Evolutionary conservation across 2,888 invertebrate species (phyloP).

Genomic region (Tetranychus truncatus): DNA sequence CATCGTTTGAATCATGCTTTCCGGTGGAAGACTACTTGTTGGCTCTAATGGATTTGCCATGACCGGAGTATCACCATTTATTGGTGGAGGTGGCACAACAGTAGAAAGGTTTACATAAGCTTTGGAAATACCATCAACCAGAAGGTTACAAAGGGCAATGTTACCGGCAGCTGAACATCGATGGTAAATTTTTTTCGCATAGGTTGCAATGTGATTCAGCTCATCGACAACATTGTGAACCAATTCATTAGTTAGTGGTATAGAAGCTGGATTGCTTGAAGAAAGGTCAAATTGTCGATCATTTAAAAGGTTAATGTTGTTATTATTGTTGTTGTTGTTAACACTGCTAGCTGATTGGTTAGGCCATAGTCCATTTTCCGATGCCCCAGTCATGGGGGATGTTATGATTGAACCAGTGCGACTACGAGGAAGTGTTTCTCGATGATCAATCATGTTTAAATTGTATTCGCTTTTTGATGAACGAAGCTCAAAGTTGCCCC

Average conservation of each 20-base stretch:
- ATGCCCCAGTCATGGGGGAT: background rate
- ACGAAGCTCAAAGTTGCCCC: constrained; percentile 19
- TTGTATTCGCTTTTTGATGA: constrained; percentile 24
- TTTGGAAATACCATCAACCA: constrained; percentile 18
- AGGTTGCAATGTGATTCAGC: constrained; percentile 41
- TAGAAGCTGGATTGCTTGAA: constrained; percentile 18
- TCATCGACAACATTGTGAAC: constrained; percentile 28
- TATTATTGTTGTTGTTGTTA: background rate
- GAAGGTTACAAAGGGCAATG: constrained; percentile 15
- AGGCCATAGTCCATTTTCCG: constrained; percentile 15
- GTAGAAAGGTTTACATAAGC: constrained; percentile 16
- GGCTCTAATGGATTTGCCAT: background rate
- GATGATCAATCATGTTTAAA: constrained; percentile 15
- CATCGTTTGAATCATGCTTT: constrained; percentile 23
- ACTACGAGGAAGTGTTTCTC: constrained; percentile 8
- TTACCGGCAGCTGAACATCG: constrained; percentile 31
- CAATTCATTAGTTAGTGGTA: constrained; percentile 27
- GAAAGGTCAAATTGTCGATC: constrained; percentile 19
- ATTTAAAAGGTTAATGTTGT: constrained; percentile 5
- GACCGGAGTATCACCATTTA: constrained; percentile 12
- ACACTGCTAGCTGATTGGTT: background rate
- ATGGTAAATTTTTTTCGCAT: constrained; percentile 51
- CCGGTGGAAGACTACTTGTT: constrained; percentile 20
- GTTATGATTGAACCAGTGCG: background rate
- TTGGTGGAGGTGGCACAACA: constrained; percentile 9